These are phyloP conservation scores for Dastarcus helophoroides DNA, from an alignment of 2,888 invertebrate species.

Conservation along the genomic window DNA sequence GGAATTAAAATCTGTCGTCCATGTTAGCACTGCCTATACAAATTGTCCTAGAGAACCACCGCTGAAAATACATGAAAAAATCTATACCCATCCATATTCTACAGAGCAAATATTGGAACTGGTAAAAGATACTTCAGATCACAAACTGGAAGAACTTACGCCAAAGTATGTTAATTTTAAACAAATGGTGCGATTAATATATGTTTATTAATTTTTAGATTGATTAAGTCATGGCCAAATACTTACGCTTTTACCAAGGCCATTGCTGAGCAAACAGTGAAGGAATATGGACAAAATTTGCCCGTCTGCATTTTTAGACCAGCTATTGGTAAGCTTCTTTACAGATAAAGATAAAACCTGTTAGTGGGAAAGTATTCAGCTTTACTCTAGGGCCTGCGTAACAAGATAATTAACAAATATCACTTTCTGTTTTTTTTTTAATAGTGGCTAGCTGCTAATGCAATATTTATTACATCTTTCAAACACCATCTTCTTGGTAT, in stretches of 20 bases:
- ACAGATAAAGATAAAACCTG: no score
- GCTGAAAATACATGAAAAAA: conserved; percentile 25
- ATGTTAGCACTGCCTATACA: conserved; percentile 25
- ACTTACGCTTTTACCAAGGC: conserved; percentile 65
- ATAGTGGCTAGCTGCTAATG: no score
- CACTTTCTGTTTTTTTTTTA: no score
- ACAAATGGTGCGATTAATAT: background rate
- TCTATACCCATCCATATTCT: conserved; percentile 39
- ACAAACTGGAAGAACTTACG: conserved; percentile 28
- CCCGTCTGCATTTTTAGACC: conserved; percentile 58
- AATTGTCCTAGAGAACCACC: conserved; percentile 19
- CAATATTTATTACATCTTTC: no score
- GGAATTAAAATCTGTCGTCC: conserved; percentile 38
- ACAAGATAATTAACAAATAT: no score
- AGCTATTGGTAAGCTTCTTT: conserved; percentile 43
- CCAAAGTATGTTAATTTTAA: conserved; percentile 20
- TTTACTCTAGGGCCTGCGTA: no score
- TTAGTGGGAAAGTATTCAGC: no score
- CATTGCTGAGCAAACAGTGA: conserved; percentile 50
- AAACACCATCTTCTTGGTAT: no score
- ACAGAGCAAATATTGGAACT: conserved; percentile 34
- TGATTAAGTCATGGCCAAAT: conserved; percentile 49
- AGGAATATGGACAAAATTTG: conserved; percentile 40
- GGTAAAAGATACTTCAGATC: conserved; percentile 27
- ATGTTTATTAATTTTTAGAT: conserved; percentile 23